A percentile compares a stretch with the other conserved stretches of the same genome.
Conservation (phyloP, 2,888 invertebrate genomes). For the Erebia epiphron region DNA sequence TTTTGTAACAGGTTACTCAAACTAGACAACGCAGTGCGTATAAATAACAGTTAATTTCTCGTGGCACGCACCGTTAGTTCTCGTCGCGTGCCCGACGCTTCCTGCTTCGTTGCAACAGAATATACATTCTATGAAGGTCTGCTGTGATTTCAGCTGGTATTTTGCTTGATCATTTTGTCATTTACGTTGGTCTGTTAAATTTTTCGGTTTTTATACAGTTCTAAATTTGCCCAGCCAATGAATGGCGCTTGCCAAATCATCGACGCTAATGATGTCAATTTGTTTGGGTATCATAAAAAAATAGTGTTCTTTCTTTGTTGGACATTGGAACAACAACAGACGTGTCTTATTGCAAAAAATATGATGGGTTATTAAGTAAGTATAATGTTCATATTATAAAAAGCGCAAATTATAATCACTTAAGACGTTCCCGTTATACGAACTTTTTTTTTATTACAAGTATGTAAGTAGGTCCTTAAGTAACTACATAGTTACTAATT, state of each 20-base stretch:
- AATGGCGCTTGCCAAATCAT: slow-evolving; percentile 10
- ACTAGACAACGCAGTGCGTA: slow-evolving; percentile 52
- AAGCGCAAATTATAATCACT: neutral
- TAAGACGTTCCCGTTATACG: too few relatives aligned
- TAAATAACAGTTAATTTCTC: slow-evolving; percentile 81
- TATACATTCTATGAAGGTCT: slow-evolving; percentile 48
- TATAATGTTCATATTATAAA: neutral
- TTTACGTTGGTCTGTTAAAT: slow-evolving; percentile 2
- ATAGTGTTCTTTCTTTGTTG: neutral
- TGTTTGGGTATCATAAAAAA: neutral
- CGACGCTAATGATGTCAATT: slow-evolving; percentile 1
- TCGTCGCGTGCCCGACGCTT: slow-evolving; percentile 73
- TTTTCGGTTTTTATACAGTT: neutral
- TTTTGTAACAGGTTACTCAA: slow-evolving; percentile 38
- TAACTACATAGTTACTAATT: too few relatives aligned
- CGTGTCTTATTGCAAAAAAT: too few relatives aligned
- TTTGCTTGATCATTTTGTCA: neutral
- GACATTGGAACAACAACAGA: neutral
- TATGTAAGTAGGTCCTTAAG: too few relatives aligned
- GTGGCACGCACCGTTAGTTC: slow-evolving; percentile 75
- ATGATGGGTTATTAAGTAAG: too few relatives aligned
- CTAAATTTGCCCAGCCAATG: neutral
- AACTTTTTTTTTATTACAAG: neutral
- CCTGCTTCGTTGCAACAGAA: slow-evolving; percentile 63
- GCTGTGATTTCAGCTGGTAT: slow-evolving; percentile 36